Conservation (phyloP, 2,888 invertebrate genomes). For the Blastobasis adustella region DNA sequence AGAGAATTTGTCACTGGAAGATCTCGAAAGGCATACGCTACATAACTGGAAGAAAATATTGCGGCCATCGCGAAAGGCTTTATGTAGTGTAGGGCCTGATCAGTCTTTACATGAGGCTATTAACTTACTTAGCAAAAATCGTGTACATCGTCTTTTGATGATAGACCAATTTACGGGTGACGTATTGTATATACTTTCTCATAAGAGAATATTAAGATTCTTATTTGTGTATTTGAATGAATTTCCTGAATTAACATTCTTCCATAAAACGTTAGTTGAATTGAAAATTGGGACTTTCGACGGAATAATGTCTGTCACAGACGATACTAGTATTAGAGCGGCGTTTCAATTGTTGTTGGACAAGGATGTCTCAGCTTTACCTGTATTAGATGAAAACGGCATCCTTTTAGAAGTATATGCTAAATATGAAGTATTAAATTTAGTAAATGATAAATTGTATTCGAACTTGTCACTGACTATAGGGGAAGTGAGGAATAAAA, state of each 20-base stretch:
- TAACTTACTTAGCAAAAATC: constrained; percentile 57
- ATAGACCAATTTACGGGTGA: constrained; percentile 58
- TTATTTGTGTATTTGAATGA: constrained; percentile 67
- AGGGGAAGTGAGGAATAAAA: constrained; percentile 88
- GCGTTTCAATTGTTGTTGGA: constrained; percentile 61
- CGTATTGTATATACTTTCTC: constrained; percentile 63
- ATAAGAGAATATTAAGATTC: constrained; percentile 65
- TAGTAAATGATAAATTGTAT: constrained; percentile 95
- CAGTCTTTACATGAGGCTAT: constrained; percentile 67
- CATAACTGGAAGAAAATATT: constrained; percentile 65
- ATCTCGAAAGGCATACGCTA: constrained; percentile 61
- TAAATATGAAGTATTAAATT: constrained; percentile 77
- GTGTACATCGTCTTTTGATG: constrained; percentile 62
- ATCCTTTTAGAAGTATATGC: constrained; percentile 62
- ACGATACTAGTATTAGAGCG: constrained; percentile 54
- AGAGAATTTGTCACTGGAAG: constrained; percentile 59
- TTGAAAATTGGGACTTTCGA: constrained; percentile 66
- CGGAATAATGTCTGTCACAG: constrained; percentile 56
- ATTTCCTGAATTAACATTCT: constrained; percentile 67
- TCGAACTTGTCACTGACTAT: constrained; percentile 91
- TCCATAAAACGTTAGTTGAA: constrained; percentile 57
- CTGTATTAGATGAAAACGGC: constrained; percentile 57
- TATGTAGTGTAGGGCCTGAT: constrained; percentile 58
- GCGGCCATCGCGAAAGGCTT: constrained; percentile 50
- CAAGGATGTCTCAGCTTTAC: constrained; percentile 65